Evolutionary conservation across 2,797 vertebrate genomes (phyloP), one percentile per base, ranked within the genome.

Genomic region (Cyprinodon diabolis): DNA sequence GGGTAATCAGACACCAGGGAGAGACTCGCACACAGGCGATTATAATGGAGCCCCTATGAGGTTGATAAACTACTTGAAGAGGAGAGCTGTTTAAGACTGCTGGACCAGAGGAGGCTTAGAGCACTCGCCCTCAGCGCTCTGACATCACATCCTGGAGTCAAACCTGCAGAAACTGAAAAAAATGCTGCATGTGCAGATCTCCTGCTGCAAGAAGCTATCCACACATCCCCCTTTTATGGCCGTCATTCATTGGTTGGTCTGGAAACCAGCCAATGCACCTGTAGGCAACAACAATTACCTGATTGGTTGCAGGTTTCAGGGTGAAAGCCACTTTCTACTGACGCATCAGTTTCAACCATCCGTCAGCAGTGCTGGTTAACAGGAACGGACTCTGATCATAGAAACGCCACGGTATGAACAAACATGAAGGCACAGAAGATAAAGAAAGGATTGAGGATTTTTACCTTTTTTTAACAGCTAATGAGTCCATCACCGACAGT

Each of bases 341-440:
- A 92, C 79, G 81, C 76, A 68, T 84, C 87, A 68, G 71, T 82
- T 86, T 84, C 83, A 90, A 89, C 83, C 82, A 86, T 68, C 81
- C 35, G 47, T 79, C 77, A 72, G 84, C 78, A 69, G 57, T 78
- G 48, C 85, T 66, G 79, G 88, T 91, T 91, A 92, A 84, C 78
- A 76, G 79, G 81, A 81, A 73, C 25, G 63, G 74, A 74, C 76
- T 80, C 21, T 37, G 83, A 82, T 84, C 84, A 86, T 12, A 68
- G 47, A 43, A 66, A 47, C 80, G 80, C 73, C 54, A 62, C 74
- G 12, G 13, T 84, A 81, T 81, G 82, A 77, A 71, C 78, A 62
- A 74, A 55, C 82, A 6, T 62, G 68, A 58, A 76, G 30, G 55
- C 77, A 66, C 7, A 52, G 51, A 2, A 30, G 30, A 30, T 19